phyloP scores from a whole-genome alignment of 1,140 invertebrate genomes.

The Halyomorpha halys region DNA sequence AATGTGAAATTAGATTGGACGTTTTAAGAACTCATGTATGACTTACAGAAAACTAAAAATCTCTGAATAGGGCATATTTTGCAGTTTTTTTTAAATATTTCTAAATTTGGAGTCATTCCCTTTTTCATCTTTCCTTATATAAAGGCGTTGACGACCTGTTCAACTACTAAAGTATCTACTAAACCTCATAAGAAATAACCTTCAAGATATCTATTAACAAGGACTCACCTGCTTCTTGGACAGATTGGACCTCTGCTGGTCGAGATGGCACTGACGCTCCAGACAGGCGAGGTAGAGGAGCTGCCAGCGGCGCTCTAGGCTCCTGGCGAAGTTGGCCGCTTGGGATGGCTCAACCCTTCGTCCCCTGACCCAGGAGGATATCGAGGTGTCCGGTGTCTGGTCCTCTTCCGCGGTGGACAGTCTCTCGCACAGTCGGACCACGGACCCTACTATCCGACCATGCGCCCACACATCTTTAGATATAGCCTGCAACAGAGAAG shows the following conservation, averaged over 20 bases:
- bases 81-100: too few relatives aligned
- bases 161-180: too few relatives aligned
- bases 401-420: slow-evolving; percentile 32
- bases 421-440: slow-evolving; percentile 54
- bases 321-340: slow-evolving; percentile 37
- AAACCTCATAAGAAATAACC: too few relatives aligned
- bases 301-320: slow-evolving; percentile 76
- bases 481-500: slow-evolving; percentile 53
- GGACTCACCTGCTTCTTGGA: slow-evolving; percentile 34
- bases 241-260: slow-evolving; percentile 43
- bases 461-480: slow-evolving; percentile 75
- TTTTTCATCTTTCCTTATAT: too few relatives aligned
- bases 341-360: slow-evolving; percentile 23
- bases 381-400: slow-evolving; percentile 14
- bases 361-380: slow-evolving; percentile 18
- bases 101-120: too few relatives aligned
- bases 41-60: too few relatives aligned
- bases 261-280: slow-evolving; percentile 79
- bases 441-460: slow-evolving; percentile 66
- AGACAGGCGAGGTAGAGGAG: slow-evolving; percentile 72
- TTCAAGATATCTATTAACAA: too few relatives aligned
- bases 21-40: too few relatives aligned
- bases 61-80: too few relatives aligned
- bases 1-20: too few relatives aligned
- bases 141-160: too few relatives aligned